Evolutionary conservation across 2,797 vertebrate species (phyloP).

Genomic region (Danio jaintianensis): DNA sequence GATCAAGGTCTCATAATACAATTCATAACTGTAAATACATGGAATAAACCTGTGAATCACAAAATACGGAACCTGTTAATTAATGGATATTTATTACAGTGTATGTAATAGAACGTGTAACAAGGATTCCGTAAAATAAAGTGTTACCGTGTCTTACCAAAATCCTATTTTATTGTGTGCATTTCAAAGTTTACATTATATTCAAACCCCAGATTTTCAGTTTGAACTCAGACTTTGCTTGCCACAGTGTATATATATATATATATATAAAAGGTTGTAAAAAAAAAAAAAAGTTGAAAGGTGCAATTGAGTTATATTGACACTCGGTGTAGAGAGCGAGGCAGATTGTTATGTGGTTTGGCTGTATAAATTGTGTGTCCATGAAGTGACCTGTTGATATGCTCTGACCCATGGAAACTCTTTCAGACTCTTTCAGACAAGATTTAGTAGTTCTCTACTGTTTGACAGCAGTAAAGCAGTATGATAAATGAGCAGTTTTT

Average conservation of each 20-base stretch:
- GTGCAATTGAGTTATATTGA: not conserved
- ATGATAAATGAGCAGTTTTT: slow-evolving; percentile 34
- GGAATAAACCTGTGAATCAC: too few species aligned
- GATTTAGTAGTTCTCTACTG: slow-evolving; percentile 19
- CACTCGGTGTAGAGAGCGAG: slow-evolving; percentile 9
- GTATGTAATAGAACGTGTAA: too few species aligned
- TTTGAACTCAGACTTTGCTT: too few species aligned
- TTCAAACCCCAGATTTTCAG: too few species aligned
- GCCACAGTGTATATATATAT: not conserved
- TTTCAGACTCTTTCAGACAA: slow-evolving; percentile 4
- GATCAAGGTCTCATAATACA: too few species aligned
- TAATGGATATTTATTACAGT: too few species aligned
- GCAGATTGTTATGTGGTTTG: not conserved
- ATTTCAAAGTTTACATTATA: too few species aligned
- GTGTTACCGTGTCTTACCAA: too few species aligned
- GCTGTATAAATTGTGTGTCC: slow-evolving; percentile 2
- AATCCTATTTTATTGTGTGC: too few species aligned
- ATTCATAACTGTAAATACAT: too few species aligned
- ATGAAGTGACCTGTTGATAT: slow-evolving; percentile 14
- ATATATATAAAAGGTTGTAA: not conserved
- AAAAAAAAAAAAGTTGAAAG: not conserved
- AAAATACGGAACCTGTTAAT: too few species aligned
- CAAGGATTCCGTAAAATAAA: too few species aligned
- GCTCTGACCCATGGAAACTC: slow-evolving; percentile 12
- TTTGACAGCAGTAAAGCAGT: not conserved